A percentile compares a stretch with the other conserved stretches of the same genome.
phyloP scores from a whole-genome alignment of 2,888 invertebrate species.

The Euzetes globulus region DNA sequence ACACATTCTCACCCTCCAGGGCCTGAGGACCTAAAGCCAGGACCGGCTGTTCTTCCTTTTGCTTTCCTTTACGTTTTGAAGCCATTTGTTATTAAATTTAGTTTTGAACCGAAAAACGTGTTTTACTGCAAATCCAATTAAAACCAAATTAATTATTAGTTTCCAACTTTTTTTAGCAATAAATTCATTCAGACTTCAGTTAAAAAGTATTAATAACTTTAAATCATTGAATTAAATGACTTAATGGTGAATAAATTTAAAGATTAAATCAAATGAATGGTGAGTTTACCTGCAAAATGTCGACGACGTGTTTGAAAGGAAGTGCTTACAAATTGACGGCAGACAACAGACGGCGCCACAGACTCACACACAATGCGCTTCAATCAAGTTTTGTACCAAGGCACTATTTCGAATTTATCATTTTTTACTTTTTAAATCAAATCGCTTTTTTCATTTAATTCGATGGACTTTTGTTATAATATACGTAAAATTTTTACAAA shows the following conservation, averaged over 20 bases:
- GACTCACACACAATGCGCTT: too few relatives aligned
- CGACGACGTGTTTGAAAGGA: constrained; percentile 17
- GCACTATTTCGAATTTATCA: too few relatives aligned
- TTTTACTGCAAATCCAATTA: neutral
- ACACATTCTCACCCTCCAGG: constrained; percentile 92
- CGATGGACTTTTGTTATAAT: too few relatives aligned
- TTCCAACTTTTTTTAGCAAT: neutral
- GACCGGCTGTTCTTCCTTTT: constrained; percentile 40
- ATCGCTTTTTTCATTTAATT: too few relatives aligned
- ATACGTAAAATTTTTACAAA: too few relatives aligned
- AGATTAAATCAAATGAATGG: neutral
- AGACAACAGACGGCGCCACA: neutral
- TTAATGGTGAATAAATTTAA: neutral
- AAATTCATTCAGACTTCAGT: neutral
- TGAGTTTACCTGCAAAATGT: constrained; percentile 17
- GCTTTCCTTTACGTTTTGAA: constrained; percentile 41
- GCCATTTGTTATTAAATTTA: constrained; percentile 38
- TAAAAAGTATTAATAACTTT: neutral
- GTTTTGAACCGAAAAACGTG: constrained; percentile 3
- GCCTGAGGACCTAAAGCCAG: constrained; percentile 57
- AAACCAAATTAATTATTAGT: neutral
- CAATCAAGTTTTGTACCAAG: too few relatives aligned
- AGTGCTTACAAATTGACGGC: neutral
- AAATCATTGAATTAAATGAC: neutral
- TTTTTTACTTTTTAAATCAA: too few relatives aligned